These are phyloP conservation scores for Hermaeophaga mercurialis DNA, from an alignment of 2,888 invertebrate species.

Conservation along the genomic window DNA sequence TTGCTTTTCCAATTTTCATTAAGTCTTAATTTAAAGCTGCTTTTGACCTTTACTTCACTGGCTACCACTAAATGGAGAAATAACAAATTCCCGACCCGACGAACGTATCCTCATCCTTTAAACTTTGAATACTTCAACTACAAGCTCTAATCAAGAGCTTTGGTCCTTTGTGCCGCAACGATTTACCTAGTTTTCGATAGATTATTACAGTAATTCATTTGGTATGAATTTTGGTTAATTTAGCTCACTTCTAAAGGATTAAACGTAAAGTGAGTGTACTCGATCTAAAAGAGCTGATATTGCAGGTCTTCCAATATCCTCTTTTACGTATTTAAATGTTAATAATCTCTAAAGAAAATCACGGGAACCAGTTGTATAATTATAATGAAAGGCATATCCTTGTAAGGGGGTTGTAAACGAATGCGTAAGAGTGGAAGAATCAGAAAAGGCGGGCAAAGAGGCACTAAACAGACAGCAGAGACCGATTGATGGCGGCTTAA, in stretches of 20 bases:
- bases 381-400: too few relatives aligned
- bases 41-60: constrained; percentile 33
- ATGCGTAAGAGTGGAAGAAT: constrained; percentile 35
- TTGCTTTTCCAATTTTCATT: constrained; percentile 42
- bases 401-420: constrained; percentile 41
- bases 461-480: constrained; percentile 32
- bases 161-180: not conserved
- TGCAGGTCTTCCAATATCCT: too few relatives aligned
- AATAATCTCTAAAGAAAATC: too few relatives aligned
- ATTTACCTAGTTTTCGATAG: too few relatives aligned
- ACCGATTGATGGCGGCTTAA: constrained; percentile 47
- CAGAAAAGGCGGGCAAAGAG: constrained; percentile 31
- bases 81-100: constrained; percentile 22
- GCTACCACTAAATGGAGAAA: constrained; percentile 17
- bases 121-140: constrained; percentile 15
- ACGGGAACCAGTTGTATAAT: too few relatives aligned
- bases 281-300: too few relatives aligned
- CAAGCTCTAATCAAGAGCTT: not conserved
- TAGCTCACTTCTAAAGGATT: too few relatives aligned
- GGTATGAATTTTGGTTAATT: too few relatives aligned
- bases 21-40: constrained; percentile 39
- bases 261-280: too few relatives aligned
- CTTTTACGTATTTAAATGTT: too few relatives aligned
- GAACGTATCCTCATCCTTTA: constrained; percentile 7
- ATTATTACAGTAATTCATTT: too few relatives aligned